Evolutionary conservation across 2,797 vertebrate species (phyloP).

Genomic region (Macroramphosus scolopax): DNA sequence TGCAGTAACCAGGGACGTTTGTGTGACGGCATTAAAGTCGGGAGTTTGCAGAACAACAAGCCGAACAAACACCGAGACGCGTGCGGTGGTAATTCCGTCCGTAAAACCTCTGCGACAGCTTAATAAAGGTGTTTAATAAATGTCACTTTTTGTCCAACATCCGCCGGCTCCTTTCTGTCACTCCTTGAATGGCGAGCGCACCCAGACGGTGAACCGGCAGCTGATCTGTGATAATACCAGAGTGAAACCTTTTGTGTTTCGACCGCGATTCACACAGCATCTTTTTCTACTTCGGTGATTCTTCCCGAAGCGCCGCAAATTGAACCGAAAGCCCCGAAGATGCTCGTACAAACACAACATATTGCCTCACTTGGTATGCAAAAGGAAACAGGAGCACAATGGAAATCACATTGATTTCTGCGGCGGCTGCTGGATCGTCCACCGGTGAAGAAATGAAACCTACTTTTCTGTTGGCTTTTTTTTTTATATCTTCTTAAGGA

Average conservation of each 20-base stretch:
- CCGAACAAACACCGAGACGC: not conserved
- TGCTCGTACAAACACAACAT: slow-evolving; percentile 31
- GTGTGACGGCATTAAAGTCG: slow-evolving; percentile 29
- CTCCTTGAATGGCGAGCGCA: slow-evolving; percentile 7
- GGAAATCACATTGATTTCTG: slow-evolving; percentile 47
- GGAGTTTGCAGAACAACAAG: slow-evolving; percentile 19
- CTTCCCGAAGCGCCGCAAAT: slow-evolving; percentile 25
- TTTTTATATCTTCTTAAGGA: too few relatives aligned
- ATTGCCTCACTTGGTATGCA: slow-evolving; percentile 37
- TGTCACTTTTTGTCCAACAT: slow-evolving; percentile 1
- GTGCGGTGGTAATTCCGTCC: not conserved
- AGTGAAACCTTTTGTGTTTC: slow-evolving; percentile 30
- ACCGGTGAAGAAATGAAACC: slow-evolving; percentile 48
- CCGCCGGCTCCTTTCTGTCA: not conserved
- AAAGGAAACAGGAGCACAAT: slow-evolving; percentile 35
- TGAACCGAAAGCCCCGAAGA: slow-evolving; percentile 36
- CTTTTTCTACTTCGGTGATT: slow-evolving; percentile 24
- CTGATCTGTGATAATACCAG: slow-evolving; percentile 5
- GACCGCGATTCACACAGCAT: slow-evolving; percentile 19
- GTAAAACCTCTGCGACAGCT: not conserved
- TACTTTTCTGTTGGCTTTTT: slow-evolving; percentile 50
- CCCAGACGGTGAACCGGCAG: slow-evolving; percentile 8
- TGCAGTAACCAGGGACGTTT: slow-evolving; percentile 30
- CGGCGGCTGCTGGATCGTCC: slow-evolving; percentile 37
- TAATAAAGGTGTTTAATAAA: not conserved